Percentiles rank a stretch among this genome's conserved stretches.
Conservation (phyloP, 2,797 vertebrate species). For the Psittacula echo region DNA sequence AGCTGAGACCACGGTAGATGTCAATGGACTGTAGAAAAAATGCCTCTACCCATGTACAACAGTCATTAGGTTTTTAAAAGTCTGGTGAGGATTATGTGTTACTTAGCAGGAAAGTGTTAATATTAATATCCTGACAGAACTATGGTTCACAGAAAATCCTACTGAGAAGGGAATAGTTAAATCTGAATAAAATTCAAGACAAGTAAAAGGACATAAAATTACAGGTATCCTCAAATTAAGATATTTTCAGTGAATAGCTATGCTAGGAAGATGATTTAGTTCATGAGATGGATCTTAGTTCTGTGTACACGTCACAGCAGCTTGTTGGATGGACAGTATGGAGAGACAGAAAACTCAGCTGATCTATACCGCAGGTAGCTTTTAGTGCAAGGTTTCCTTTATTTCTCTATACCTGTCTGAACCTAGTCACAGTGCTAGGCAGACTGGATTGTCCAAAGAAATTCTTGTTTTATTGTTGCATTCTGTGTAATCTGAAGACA, state of each 20-base stretch:
- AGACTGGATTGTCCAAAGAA: neutral
- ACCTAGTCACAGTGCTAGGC: neutral
- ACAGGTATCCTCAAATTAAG: neutral
- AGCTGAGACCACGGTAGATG: neutral
- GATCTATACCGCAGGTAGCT: neutral
- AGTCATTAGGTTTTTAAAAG: neutral
- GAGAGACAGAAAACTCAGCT: neutral
- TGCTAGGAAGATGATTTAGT: neutral
- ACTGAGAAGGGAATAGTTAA: neutral
- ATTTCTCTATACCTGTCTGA: neutral
- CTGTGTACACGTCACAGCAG: neutral
- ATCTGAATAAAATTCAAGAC: neutral
- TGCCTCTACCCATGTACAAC: neutral
- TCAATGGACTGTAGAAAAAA: neutral
- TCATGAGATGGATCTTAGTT: neutral
- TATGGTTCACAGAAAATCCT: neutral
- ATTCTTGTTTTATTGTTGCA: neutral
- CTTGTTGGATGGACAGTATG: neutral
- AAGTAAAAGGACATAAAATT: neutral
- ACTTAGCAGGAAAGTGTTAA: neutral
- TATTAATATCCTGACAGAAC: neutral
- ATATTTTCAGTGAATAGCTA: neutral
- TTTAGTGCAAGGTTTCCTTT: neutral
- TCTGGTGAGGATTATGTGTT: neutral
- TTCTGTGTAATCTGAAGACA: neutral